Evolutionary conservation across 2,888 invertebrate genomes (phyloP).

Genomic region (Epistrophella euchroma): DNA sequence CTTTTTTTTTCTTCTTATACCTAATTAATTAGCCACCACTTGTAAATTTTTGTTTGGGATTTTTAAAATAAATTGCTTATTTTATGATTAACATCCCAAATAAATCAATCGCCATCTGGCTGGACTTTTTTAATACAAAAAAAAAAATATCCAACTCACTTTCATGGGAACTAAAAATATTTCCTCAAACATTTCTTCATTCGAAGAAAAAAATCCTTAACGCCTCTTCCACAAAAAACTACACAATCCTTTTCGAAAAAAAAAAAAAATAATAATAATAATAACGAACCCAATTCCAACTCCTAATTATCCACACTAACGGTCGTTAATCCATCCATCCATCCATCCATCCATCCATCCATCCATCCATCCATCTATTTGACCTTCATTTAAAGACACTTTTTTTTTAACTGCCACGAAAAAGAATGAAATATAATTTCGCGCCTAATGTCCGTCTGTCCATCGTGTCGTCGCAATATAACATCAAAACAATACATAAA

Average conservation of each 20-base stretch:
- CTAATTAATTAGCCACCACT: conserved; percentile 5
- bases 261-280: not conserved
- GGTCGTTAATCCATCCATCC: conserved; percentile 47
- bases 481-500: conserved; percentile 42
- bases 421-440: conserved; percentile 35
- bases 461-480: not conserved
- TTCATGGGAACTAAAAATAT: conserved; percentile 27
- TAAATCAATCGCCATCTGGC: conserved; percentile 11
- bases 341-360: too few species aligned
- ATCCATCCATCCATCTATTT: conserved; percentile 17
- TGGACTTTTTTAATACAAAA: not conserved
- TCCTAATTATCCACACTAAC: conserved; percentile 68
- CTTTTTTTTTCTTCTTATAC: not conserved
- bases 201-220: not conserved
- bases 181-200: conserved; percentile 7
- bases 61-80: not conserved
- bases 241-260: conserved; percentile 46
- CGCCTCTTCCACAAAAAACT: conserved; percentile 54
- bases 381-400: conserved; percentile 36
- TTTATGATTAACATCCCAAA: conserved; percentile 15
- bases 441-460: conserved; percentile 63
- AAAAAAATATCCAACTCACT: not conserved
- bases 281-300: conserved; percentile 6
- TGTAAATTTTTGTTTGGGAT: not conserved
- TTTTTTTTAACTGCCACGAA: conserved; percentile 5